Evolutionary conservation across 1,140 invertebrate genomes (phyloP), one percentile per base, ranked within the genome.

Genomic region (Drosophila fuyamai): DNA sequence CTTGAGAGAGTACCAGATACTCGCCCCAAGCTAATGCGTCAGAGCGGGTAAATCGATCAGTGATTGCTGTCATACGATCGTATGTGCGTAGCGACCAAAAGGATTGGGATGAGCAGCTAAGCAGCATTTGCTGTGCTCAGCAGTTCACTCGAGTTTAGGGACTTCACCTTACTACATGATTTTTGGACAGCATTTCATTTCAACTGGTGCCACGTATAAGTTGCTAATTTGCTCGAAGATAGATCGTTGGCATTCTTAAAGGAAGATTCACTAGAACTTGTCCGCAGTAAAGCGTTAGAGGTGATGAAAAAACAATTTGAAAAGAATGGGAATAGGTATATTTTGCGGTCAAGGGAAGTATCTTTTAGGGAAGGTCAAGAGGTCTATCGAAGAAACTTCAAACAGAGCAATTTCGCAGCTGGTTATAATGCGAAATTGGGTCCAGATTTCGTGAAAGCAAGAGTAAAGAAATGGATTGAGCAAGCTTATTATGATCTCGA

Each of bases 371-470:
- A 44, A 13, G 66, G 66, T 58, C 62, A 0, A 61, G 41, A 38
- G 48, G 51, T 61, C 4, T 62, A 35, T 18, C 13, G 57, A 1
- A 61, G 41, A 40, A 56, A 53, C 27, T 48, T 53, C n/a, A 38
- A 38, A 12, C 36, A 38, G 4, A 38, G 36, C 4, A 38, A 12
- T 38, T 71, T 71, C 29, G 10, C 12, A 40, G 44, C 59, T 23
- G 53, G 58, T 7, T 61, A 61, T 8, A 71, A 62, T 38, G 40
- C 67, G 12, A 61, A 71, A 43, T 40, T 71, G 10, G 36, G 51
- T 29, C 67, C 57, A 7, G 4, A 43, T 6, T 55, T 55, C 47
- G 9, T 62, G 4, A 62, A 71, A 38, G 50, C 47, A 23, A 54
- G 58, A 29, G 29, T 62, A 10, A 16, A 29, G 10, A 54, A 61